These are phyloP conservation scores for Poeciliopsis infans DNA, from an alignment of 2,797 vertebrate species.

Conservation along the genomic window DNA sequence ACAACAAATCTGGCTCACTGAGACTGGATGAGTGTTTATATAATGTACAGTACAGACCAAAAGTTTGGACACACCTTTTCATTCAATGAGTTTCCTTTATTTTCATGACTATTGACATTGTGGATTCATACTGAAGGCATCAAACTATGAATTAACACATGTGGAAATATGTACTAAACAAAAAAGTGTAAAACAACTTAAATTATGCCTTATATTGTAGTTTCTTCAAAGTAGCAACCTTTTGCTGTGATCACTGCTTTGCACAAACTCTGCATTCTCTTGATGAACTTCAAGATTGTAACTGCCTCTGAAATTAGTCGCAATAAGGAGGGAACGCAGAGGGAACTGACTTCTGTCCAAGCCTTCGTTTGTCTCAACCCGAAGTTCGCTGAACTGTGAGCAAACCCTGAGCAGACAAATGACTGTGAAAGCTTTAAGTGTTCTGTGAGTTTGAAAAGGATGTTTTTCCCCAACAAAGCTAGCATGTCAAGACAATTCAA, in stretches of 20 bases:
- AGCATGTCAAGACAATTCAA: background rate
- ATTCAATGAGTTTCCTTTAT: too few species aligned
- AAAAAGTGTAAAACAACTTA: too few species aligned
- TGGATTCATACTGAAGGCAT: too few species aligned
- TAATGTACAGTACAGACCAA: background rate
- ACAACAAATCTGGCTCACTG: background rate
- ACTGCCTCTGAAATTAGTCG: background rate
- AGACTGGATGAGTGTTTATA: background rate
- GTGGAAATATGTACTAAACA: too few species aligned
- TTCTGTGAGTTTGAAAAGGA: background rate
- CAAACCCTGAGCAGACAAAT: background rate
- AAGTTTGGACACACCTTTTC: too few species aligned
- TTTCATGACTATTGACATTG: too few species aligned
- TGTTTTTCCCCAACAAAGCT: constrained; percentile 1
- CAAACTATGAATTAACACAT: too few species aligned
- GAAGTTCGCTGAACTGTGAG: background rate
- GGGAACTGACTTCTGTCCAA: background rate
- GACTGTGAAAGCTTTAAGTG: background rate
- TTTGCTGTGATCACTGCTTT: too few species aligned
- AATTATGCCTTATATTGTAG: too few species aligned
- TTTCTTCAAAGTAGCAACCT: too few species aligned
- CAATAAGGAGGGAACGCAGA: background rate
- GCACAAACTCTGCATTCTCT: too few species aligned
- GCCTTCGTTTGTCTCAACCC: background rate
- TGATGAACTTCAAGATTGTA: too few species aligned